Base-by-base conservation (phyloP, 2,113 vertebrate genomes). In the Oenanthe melanoleuca region DNA sequence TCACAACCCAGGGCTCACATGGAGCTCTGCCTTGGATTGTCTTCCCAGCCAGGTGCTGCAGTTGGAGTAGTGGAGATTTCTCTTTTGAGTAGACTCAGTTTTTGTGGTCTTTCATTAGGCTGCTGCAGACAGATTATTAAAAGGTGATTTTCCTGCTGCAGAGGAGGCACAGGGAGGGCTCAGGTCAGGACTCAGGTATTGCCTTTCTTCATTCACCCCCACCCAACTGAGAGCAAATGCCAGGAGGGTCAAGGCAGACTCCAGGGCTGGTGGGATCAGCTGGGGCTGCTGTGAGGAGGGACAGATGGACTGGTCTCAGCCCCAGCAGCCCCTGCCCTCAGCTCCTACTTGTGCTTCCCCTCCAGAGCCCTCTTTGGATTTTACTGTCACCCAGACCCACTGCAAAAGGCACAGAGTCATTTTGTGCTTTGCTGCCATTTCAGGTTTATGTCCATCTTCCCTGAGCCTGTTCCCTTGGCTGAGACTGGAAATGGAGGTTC, bases 111-210 rank as follows among this genome's bases (percentile, higher is more conserved):
- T 75, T 79, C 60, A 42, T 71, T 86, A n/a, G 23, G 21, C 71
- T 84, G 47, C 33, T 73, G 40, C 42, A 47, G 80, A 9, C 28
- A 40, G 81, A 42, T 80, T 81, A 61, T 37, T 56, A 38, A 47
- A 70, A 60, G 72, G 17, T 89, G 28, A 31, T 53, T 84, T 74
- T 75, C 9, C 9, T 1, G 12, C 9, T 40, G 65, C 21, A 28
- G 31, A 49, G 64, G 44, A 49, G 60, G 12, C 37, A 5, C 2
- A 3, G 59, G 38, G 6, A 37, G 34, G 34, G 34, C 34, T 37
- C 34, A 37, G 59, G 66, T 49, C 9, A 31, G 69, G 29, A 19
- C 45, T 0, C 37, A 0, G 0, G 2, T 20, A 13, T 42, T 93
- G 63, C 24, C 23, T 86, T 80, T 64, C 47, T 87, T 81, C 34